Conservation (phyloP, 2,888 invertebrate species). For the Sipha maydis region DNA sequence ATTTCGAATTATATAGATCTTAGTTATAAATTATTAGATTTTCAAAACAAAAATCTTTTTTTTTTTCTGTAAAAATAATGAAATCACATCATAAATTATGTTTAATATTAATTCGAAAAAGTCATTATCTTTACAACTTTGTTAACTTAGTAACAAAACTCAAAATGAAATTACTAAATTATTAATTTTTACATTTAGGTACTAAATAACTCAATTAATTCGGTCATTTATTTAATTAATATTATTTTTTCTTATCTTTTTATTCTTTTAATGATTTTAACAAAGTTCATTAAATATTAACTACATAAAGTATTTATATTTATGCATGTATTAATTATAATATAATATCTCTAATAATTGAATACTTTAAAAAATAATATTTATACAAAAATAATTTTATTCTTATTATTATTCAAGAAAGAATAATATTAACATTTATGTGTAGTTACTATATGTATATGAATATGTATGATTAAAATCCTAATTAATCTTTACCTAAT, state of each 20-base stretch:
- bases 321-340: too few species aligned
- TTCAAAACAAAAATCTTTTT: neutral
- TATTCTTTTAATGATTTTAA: slow-evolving; percentile 3
- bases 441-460: neutral
- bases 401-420: too few species aligned
- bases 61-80: neutral
- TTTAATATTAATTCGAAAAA: neutral
- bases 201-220: neutral
- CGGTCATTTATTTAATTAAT: neutral
- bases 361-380: too few species aligned
- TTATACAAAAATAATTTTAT: too few species aligned
- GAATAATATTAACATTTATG: neutral
- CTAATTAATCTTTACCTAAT: neutral
- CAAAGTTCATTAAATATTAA: neutral
- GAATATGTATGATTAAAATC: neutral
- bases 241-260: slow-evolving; percentile 27
- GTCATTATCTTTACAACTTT: neutral
- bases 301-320: neutral
- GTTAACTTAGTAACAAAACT: too few species aligned
- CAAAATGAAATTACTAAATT: too few species aligned
- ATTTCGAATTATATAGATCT: too few species aligned
- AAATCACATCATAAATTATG: neutral
- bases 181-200: too few species aligned
- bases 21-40: neutral
- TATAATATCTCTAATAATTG: too few species aligned